phyloP scores from a whole-genome alignment of 2,888 invertebrate genomes.

The Ophraella communa region DNA sequence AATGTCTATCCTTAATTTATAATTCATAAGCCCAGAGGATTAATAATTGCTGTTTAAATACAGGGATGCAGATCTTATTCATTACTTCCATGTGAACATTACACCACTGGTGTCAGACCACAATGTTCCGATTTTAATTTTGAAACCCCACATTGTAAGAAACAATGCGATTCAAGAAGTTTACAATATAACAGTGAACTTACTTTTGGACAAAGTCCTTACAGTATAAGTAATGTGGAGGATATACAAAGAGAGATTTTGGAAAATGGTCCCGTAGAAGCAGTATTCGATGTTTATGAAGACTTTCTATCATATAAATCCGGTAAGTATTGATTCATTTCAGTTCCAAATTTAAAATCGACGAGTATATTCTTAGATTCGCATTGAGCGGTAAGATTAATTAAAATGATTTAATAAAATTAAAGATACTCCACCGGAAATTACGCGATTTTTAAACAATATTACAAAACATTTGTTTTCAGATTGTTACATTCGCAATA shows the following conservation, averaged over 20 bases:
- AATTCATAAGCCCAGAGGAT: too few relatives aligned
- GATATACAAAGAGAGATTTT: slow-evolving; percentile 79
- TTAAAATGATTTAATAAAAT: too few relatives aligned
- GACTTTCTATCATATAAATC: slow-evolving; percentile 82
- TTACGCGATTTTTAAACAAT: too few relatives aligned
- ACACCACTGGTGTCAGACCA: slow-evolving; percentile 9
- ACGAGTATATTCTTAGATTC: too few relatives aligned
- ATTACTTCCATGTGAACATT: slow-evolving; percentile 31
- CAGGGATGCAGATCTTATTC: slow-evolving; percentile 45
- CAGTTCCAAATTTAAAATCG: too few relatives aligned
- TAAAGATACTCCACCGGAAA: too few relatives aligned
- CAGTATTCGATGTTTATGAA: slow-evolving; percentile 79
- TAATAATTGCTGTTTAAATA: too few relatives aligned
- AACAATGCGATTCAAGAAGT: slow-evolving; percentile 48
- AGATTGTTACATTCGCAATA: too few relatives aligned
- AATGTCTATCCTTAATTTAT: too few relatives aligned
- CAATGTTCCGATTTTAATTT: slow-evolving; percentile 1
- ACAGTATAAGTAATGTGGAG: slow-evolving; percentile 52
- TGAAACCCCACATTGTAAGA: slow-evolving; percentile 20
- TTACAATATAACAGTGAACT: slow-evolving; percentile 8
- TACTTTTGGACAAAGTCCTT: neutral
- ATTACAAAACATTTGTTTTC: too few relatives aligned
- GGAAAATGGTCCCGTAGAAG: slow-evolving; percentile 84
- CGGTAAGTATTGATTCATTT: too few relatives aligned
- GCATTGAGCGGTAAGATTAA: too few relatives aligned